Conservation (phyloP, 2,797 vertebrate species). For the Anguilla megastoma region DNA sequence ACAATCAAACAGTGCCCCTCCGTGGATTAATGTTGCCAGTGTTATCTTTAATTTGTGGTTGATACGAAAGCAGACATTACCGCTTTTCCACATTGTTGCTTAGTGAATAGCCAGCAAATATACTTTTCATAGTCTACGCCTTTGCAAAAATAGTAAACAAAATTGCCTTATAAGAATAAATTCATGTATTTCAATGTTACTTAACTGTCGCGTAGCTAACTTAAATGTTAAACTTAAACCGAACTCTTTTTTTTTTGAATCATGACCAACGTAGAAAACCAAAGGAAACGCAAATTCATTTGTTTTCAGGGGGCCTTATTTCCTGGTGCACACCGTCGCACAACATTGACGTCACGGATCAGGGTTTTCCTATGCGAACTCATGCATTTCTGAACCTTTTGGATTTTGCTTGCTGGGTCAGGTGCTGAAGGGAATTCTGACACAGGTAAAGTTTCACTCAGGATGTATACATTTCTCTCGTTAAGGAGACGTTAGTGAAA, state of each 20-base stretch:
- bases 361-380: background rate
- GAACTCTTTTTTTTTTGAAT: background rate
- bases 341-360: background rate
- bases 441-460: constrained; percentile 14
- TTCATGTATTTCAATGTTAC: background rate
- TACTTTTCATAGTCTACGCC: background rate
- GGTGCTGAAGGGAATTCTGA: background rate
- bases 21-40: background rate
- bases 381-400: background rate
- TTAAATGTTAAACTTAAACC: background rate
- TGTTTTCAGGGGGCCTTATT: background rate
- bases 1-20: background rate
- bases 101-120: background rate
- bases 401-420: background rate
- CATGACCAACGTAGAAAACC: background rate
- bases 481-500: background rate
- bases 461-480: background rate
- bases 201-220: background rate
- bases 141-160: background rate
- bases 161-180: background rate
- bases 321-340: constrained; percentile 29
- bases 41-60: background rate
- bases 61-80: background rate
- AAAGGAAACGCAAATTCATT: background rate
- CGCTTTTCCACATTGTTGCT: background rate